phyloP scores from a whole-genome alignment of 2,888 invertebrate species.

The Apamea sordens region DNA sequence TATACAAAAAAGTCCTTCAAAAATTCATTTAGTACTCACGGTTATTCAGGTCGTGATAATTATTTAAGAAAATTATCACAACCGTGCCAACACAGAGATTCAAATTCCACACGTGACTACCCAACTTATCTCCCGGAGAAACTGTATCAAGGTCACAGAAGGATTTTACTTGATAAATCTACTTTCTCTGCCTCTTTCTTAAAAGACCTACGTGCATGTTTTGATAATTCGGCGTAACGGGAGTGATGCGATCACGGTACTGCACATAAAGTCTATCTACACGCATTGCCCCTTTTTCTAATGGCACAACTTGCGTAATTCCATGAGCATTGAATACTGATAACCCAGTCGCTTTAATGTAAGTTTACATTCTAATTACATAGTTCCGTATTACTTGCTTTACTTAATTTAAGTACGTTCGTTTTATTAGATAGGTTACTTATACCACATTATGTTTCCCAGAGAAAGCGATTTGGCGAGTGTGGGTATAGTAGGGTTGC shows the following conservation, averaged over 20 bases:
- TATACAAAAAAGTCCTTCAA: constrained; percentile 59
- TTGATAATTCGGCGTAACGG: constrained; percentile 61
- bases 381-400: constrained; percentile 61
- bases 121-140: constrained; percentile 63
- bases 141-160: constrained; percentile 70
- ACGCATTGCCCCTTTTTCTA: constrained; percentile 64
- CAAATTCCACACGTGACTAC: constrained; percentile 61
- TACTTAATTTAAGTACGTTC: constrained; percentile 29
- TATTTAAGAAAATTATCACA: constrained; percentile 72
- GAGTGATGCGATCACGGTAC: constrained; percentile 45
- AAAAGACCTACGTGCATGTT: constrained; percentile 60
- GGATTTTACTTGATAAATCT: constrained; percentile 48
- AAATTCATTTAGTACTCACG: constrained; percentile 64
- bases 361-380: constrained; percentile 68
- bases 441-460: constrained; percentile 27
- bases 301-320: constrained; percentile 72
- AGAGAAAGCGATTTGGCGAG: constrained; percentile 51
- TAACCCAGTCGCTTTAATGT: constrained; percentile 65
- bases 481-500: constrained; percentile 20
- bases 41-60: constrained; percentile 72
- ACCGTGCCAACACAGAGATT: constrained; percentile 65
- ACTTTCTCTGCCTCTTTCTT: constrained; percentile 68
- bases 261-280: constrained; percentile 56
- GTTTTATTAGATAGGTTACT: constrained; percentile 15
- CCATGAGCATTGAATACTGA: constrained; percentile 70